Evolutionary conservation across 2,888 invertebrate species (phyloP), one percentile per base, ranked within the genome.

Genomic region (Orthosia cruda): DNA sequence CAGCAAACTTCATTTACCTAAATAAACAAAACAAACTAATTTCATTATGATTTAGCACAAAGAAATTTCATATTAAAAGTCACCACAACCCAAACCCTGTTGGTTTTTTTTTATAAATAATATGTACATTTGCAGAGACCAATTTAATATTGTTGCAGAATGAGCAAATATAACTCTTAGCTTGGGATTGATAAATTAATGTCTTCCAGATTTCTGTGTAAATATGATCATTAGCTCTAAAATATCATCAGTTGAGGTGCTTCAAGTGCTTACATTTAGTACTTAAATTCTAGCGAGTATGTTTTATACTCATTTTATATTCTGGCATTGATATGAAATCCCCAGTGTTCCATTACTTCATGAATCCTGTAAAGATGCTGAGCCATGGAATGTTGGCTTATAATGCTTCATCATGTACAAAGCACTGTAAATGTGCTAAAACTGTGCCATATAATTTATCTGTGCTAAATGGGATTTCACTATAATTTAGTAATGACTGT

Each of bases 391-490:
- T 54, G 11, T 57, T 85, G 70, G 64, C 61, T 47, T 61, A 18
- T 32, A 58, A 70, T 66, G 72, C 78, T 82, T 85, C 62, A 61
- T 61, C 3, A 12, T 52, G 47, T 64, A 57, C 67, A 57, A 72
- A 57, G 32, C 26, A 58, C 65, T 65, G 40, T 82, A 49, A 68
- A 69, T 85, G 73, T 85, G 77, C 59, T 40, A 52, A 67, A 77
- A 68, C 26, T 62, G 71, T 78, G 62, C 80, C 59, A 76, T 80
- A 75, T 79, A 70, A 77, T 32, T 77, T 78, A 71, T 80, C 50
- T 73, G 74, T 87, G 82, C 81, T 85, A 74, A 76, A 77, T 83
- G 85, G 84, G 86, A 88, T 84, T 86, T 83, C 49, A 85, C 52
- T 80, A 71, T 80, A 72, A 74, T 64, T 49, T 68, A 69, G 67